Evolutionary conservation across 2,888 invertebrate species (phyloP).

Genomic region (Arrhopalites spinosus): DNA sequence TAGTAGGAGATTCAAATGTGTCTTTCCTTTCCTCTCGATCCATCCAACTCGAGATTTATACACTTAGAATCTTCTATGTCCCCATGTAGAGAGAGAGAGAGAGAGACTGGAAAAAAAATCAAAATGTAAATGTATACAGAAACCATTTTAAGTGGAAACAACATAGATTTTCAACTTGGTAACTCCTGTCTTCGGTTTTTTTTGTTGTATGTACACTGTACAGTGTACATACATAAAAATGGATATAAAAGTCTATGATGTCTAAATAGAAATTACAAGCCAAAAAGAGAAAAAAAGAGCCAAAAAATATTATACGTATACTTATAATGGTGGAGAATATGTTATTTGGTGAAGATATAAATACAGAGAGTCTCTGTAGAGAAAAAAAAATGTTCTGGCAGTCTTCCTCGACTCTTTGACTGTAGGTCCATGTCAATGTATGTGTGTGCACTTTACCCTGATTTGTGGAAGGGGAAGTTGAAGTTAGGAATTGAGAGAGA

Average conservation of each 20-base stretch:
- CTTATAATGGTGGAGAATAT: no score
- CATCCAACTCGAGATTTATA: conserved; percentile 30
- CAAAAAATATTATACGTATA: conserved; percentile 1
- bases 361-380: neutral
- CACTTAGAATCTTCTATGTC: no score
- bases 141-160: conserved; percentile 39
- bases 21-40: conserved; percentile 34
- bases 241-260: neutral
- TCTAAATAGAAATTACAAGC: neutral
- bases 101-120: conserved; percentile 21
- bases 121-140: conserved; percentile 29
- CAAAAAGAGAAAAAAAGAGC: neutral
- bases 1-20: conserved; percentile 37
- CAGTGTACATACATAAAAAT: neutral
- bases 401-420: neutral
- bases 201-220: no score
- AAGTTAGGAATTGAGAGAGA: no score
- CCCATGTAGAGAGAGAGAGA: neutral
- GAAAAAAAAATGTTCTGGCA: neutral
- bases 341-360: neutral
- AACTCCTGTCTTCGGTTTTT: neutral
- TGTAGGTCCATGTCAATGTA: neutral
- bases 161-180: conserved; percentile 37
- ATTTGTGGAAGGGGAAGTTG: conserved; percentile 31
- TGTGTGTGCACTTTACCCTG: conserved; percentile 20